These are phyloP conservation scores for Petroica traversi DNA, from an alignment of 2,113 vertebrate genomes.

Conservation along the genomic window DNA sequence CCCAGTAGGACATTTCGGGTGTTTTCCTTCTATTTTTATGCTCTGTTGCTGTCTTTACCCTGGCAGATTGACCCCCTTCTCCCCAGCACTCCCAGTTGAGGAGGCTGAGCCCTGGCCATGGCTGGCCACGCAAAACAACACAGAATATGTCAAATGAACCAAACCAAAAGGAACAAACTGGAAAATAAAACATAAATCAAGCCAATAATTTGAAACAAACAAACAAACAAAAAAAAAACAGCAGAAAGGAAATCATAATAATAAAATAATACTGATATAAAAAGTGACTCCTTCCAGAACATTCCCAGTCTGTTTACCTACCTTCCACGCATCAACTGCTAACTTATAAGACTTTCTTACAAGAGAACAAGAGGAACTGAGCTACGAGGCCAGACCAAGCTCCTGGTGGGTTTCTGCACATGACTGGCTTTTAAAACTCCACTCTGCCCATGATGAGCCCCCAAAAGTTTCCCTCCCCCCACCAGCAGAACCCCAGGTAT, in stretches of 20 bases:
- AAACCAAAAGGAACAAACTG: slow-evolving; percentile 40
- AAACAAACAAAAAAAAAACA: background rate
- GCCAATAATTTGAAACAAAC: background rate
- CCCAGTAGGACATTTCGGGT: background rate
- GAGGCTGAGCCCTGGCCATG: background rate
- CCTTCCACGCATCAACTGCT: slow-evolving; percentile 88
- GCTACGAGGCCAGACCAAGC: slow-evolving; percentile 68
- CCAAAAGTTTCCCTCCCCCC: background rate
- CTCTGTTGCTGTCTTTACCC: background rate
- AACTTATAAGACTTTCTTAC: slow-evolving; percentile 93
- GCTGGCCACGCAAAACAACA: slow-evolving; percentile 37
- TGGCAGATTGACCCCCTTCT: background rate
- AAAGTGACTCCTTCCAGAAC: slow-evolving; percentile 72
- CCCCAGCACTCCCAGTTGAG: background rate
- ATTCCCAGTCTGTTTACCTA: slow-evolving; percentile 86
- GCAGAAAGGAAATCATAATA: slow-evolving; percentile 58
- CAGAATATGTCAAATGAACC: slow-evolving; percentile 2
- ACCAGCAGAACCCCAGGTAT: background rate
- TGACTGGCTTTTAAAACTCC: background rate
- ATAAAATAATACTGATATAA: slow-evolving; percentile 66
- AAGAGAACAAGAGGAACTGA: slow-evolving; percentile 65
- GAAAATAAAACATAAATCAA: slow-evolving; percentile 31
- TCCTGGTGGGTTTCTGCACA: slow-evolving; percentile 68
- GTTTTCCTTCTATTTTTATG: background rate
- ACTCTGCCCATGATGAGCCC: background rate